Evolutionary conservation across 2,113 vertebrate genomes (phyloP), one percentile per base, ranked within the genome.

Genomic region (Coturnix japonica): DNA sequence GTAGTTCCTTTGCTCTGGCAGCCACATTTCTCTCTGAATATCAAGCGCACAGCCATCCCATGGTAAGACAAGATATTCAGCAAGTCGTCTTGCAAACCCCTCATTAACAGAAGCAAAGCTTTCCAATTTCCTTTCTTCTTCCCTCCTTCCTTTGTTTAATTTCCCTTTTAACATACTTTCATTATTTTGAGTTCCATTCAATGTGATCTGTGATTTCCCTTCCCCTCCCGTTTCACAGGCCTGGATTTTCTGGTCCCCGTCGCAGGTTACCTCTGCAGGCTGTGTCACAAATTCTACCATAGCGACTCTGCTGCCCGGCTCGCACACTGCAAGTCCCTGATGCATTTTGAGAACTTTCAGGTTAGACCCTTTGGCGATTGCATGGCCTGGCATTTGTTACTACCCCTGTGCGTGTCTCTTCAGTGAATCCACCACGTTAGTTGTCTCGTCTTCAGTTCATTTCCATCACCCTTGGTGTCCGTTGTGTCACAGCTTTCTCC

Each of bases 311-410:
- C 98, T 64, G 98, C 97, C 26, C 98, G 98, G 72, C 98, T 98
- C 85, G 95, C 97, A 66, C 99, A 99, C 98, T 99, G 99, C 99
- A 99, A 98, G 95, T 98, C 99, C 91, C 93, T 97, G 95, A 97
- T 97, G 97, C 99, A 99, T 98, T 99, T 99, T 95, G 98, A 99
- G 95, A 99, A 98, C 94, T 97, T 99, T 90, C 99, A 99, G 99
- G 99, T 99, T 94, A 96, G 97, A 97, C 85, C 93, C 96, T 97
- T 93, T 96, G 92, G 90, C 96, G 67, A 95, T 96, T 95, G 96
- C 95, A 95, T 97, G 96, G 96, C 95, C 93, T 95, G 90, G 89
- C 94, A 95, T 96, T 93, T 93, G 93, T 94, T 91, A 46, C 76
- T 89, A 46, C 76, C 91, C 87, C 82, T 1, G 53, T 91, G 90